Base-by-base conservation (phyloP, 2,888 invertebrate genomes). In the Parelbella ahira region DNA sequence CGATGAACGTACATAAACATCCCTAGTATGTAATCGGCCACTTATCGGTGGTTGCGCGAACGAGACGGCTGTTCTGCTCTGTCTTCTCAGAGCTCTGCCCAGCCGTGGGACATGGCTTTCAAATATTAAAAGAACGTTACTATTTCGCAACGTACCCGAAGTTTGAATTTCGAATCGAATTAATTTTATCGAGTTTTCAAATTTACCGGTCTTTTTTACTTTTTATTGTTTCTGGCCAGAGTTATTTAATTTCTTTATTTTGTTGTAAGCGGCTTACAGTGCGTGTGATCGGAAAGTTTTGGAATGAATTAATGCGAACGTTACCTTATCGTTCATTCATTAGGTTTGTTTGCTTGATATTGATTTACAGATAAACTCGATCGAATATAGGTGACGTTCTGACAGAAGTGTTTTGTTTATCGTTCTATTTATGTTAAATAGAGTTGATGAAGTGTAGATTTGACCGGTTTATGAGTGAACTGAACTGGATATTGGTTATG, bases 1-100 rank as follows among this genome's bases (percentile, higher is more conserved):
- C 72, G 66, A 63, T 63, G 60, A 43, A 49, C 49, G 38, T 55
- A 51, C 49, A 47, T 36, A 53, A 53, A 49, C 76, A 60, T 67
- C 74, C 71, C 76, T 71, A n/a, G 63, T 44, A 49, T 54, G 69
- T 73, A 77, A 75, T 79, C 63, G 58, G 42, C 37, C 64, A 66
- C 65, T 73, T 76, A 76, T 75, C 73, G 71, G 63, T 53, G 56
- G 58, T 57, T 51, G 41, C 33, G 25, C 20, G 33, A n/a, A 21
- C 33, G 25, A 13, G 33, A 13, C 41, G 20, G 13, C 27, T 27
- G 15, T 7, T 29, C 36, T 36, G 41, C 9, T 30, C 18, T n/a
- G 13, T 24, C 25, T 11, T 36, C 25, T 37, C 19, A 24, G 18
- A 6, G 18, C 2, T 8, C 15, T 13, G 12, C 21, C 23, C 33